These are phyloP conservation scores for Hypothenemus hampei DNA, from an alignment of 1,140 invertebrate genomes.

Conservation along the genomic window DNA sequence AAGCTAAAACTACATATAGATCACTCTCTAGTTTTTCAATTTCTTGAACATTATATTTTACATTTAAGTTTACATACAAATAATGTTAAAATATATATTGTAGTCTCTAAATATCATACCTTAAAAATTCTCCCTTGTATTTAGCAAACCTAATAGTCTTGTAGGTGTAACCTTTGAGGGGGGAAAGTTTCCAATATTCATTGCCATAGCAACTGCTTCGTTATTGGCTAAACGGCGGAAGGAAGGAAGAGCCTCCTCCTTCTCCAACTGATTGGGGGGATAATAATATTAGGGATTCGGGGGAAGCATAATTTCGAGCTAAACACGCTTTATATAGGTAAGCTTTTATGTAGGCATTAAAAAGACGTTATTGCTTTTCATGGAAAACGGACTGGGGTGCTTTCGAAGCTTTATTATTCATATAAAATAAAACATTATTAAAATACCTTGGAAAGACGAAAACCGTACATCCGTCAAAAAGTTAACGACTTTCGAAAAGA, in stretches of 20 bases:
- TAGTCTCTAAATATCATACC: too few species aligned
- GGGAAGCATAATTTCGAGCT: conserved; percentile 5
- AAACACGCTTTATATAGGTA: conserved; percentile 24
- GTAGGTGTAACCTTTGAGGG: conserved; percentile 7
- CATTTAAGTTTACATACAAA: too few species aligned
- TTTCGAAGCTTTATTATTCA: too few species aligned
- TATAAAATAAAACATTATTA: too few species aligned
- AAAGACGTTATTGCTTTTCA: conserved; percentile 8
- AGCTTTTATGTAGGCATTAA: conserved; percentile 15
- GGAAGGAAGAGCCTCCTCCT: conserved; percentile 29
- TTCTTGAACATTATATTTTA: too few species aligned
- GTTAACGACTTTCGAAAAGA: too few species aligned
- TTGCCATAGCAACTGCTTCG: conserved; percentile 18
- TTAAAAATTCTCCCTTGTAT: too few species aligned
- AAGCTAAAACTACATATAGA: too few species aligned
- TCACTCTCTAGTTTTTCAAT: too few species aligned
- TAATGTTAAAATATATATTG: too few species aligned
- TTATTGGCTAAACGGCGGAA: conserved; percentile 34
- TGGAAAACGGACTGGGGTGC: conserved; percentile 2
- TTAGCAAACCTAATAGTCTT: conserved; percentile 6
- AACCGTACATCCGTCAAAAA: too few species aligned
- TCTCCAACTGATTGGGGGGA: conserved; percentile 5
- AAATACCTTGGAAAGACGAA: too few species aligned
- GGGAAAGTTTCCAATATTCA: conserved; percentile 18
- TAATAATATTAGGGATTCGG: not conserved